Evolutionary conservation across 2,113 vertebrate genomes (phyloP), one percentile per base, ranked within the genome.

Genomic region (Corythoichthys intestinalis): DNA sequence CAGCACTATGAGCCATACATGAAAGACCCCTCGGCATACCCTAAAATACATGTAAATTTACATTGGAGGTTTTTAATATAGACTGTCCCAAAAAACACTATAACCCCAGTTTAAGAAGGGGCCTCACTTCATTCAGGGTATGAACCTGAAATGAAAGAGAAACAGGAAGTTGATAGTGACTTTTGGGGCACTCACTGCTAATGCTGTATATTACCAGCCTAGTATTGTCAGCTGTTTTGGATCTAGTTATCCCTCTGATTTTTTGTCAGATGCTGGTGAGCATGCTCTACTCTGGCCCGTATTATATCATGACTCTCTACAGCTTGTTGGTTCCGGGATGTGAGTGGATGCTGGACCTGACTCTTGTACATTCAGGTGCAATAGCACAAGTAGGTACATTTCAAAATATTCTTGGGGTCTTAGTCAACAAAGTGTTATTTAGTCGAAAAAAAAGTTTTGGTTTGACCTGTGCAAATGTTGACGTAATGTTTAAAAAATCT

Each of bases 281-380:
- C 82, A 92, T 98, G 93, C 91, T 97, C 82, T 98, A 98, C 83
- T 96, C 94, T 0, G 92, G 95, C 59, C 96, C 95, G 0, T 96
- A 93, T 83, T 94, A 92, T 37, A 77, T 94, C 66, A 74, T 94
- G 35, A 84, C 93, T 28, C 83, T 97, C 0, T 98, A 98, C 15
- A 94, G 94, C 41, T 88, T 98, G 9, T 83, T 94, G 76, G 94
- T 97, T 53, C 95, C 96, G 56, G 95, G 95, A 2, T 97, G 96
- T 64, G 92, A 93, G 66, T 98, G 96, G 96, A 93, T 97, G 91
- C 93, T 90, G 0, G 95, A 98, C 38, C 52, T 97, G 67, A 94
- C 91, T 4, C 87, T 97, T 37, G 90, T 98, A 4, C 93, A 97
- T 49, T 95, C 96, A 2, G 96, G 95, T 80, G 96, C 94, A 68